Evolutionary conservation across 2,113 vertebrate species (phyloP).

Genomic region (Chelonoidis abingdonii): DNA sequence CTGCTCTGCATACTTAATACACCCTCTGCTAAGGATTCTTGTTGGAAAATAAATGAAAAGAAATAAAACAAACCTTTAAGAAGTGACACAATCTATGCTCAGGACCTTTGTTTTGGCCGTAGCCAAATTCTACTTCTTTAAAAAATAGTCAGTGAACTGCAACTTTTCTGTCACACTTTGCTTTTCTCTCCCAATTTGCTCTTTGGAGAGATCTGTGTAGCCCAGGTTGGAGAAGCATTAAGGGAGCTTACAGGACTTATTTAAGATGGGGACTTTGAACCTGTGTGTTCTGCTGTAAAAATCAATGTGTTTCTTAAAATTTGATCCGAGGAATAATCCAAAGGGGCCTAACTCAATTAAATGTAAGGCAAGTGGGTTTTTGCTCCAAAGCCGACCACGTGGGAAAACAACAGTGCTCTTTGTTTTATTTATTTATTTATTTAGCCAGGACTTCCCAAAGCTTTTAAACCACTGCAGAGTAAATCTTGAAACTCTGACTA

Average conservation of each 20-base stretch:
- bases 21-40: neutral
- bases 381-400: neutral
- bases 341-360: constrained; percentile 17
- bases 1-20: neutral
- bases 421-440: neutral
- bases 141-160: neutral
- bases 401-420: neutral
- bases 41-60: neutral
- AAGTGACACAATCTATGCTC: rapidly evolving
- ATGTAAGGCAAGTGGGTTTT: neutral
- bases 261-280: constrained; percentile 23
- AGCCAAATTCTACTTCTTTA: neutral
- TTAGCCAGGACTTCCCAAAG: neutral
- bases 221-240: constrained; percentile 1
- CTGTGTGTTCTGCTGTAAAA: constrained; percentile 18
- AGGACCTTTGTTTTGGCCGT: neutral
- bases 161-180: neutral
- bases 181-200: constrained; percentile 39
- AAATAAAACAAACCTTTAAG: neutral
- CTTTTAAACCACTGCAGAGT: neutral
- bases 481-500: neutral
- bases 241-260: neutral
- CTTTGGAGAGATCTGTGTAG: neutral
- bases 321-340: constrained; percentile 33
- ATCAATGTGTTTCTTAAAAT: constrained; percentile 17